phyloP scores from a whole-genome alignment of 1,140 invertebrate genomes.

The Nephila pilipes region DNA sequence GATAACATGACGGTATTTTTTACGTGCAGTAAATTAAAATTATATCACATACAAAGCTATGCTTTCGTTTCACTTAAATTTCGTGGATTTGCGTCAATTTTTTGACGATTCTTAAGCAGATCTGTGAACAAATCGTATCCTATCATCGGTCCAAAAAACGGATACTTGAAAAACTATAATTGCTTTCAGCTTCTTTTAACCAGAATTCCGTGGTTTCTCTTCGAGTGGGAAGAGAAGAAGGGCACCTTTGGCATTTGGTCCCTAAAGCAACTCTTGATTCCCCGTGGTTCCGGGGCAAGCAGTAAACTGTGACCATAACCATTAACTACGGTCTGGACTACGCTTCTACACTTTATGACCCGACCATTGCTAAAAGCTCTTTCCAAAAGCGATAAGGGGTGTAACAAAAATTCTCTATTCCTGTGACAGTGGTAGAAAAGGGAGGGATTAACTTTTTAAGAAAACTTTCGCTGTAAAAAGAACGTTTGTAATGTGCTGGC shows the following conservation, averaged over 20 bases:
- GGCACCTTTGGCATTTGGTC: constrained; percentile 13
- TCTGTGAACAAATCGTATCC: too few species aligned
- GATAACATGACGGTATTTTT: too few species aligned
- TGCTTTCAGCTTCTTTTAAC: too few species aligned
- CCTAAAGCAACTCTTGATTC: constrained; percentile 21
- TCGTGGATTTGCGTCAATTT: too few species aligned
- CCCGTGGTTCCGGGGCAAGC: background rate
- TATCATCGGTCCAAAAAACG: too few species aligned
- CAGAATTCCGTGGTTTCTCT: too few species aligned
- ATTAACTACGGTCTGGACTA: background rate
- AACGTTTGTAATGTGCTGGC: background rate
- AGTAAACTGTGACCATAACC: constrained; percentile 46
- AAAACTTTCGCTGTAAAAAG: background rate
- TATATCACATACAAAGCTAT: too few species aligned
- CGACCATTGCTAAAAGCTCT: constrained; percentile 9
- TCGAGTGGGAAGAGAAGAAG: too few species aligned
- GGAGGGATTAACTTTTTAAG: constrained; percentile 14
- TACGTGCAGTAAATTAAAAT: too few species aligned
- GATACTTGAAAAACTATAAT: too few species aligned
- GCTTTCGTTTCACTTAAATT: too few species aligned
- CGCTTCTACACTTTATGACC: constrained; percentile 15
- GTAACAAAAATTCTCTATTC: background rate
- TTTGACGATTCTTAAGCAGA: too few species aligned
- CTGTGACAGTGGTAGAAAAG: background rate
- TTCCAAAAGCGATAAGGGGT: background rate